phyloP scores from a whole-genome alignment of 2,797 vertebrate species.

The Corythornis leucogaster region DNA sequence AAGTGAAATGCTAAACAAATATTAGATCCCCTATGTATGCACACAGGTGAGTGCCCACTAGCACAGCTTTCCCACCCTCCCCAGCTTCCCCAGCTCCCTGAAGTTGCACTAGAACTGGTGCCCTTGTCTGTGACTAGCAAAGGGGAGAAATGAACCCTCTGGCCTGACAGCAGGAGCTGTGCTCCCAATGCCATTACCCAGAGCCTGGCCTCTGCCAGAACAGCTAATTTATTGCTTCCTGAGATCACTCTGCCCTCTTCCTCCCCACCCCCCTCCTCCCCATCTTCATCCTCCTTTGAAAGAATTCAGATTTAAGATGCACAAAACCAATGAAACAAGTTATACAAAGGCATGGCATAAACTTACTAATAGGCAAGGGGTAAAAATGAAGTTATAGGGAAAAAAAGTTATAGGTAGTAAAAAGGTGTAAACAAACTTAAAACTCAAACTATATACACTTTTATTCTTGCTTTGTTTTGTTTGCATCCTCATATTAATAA shows the following conservation, averaged over 20 bases:
- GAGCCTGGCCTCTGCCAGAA: not conserved
- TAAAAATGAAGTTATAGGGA: not conserved
- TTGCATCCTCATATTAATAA: not conserved
- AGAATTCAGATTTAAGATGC: not conserved
- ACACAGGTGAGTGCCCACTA: not conserved
- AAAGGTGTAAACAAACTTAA: not conserved
- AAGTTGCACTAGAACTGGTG: not conserved
- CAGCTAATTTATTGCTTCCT: slow-evolving; percentile 43
- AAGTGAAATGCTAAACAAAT: not conserved
- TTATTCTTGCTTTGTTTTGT: not conserved
- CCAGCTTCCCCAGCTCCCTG: not conserved
- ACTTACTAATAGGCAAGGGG: not conserved
- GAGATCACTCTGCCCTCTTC: not conserved
- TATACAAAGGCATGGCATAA: not conserved
- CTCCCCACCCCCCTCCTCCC: too few relatives aligned
- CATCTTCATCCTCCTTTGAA: not conserved
- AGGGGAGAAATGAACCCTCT: not conserved
- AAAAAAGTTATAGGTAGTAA: not conserved
- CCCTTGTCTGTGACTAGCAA: rapidly evolving
- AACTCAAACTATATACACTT: not conserved
- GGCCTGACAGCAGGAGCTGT: not conserved
- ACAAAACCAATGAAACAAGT: not conserved
- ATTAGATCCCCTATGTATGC: not conserved
- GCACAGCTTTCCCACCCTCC: not conserved
- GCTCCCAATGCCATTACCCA: not conserved